These are phyloP conservation scores for Dioctria rufipes DNA, from an alignment of 2,888 invertebrate genomes.

Conservation along the genomic window DNA sequence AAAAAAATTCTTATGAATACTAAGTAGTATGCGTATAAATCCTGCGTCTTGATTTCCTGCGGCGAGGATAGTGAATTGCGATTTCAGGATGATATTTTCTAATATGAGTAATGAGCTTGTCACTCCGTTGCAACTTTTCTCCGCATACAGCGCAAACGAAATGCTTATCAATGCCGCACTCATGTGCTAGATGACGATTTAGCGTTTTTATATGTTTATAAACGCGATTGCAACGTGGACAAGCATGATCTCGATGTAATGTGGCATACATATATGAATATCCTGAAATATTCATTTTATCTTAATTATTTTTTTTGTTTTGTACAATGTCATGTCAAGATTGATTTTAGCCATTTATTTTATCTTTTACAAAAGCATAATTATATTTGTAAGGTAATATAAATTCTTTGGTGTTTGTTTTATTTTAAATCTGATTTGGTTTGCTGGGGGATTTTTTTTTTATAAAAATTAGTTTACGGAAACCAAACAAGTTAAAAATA, in stretches of 20 bases:
- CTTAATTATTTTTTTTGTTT: constrained; percentile 2
- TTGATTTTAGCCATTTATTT: no score
- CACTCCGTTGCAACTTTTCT: constrained; percentile 68
- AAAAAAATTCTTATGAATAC: constrained; percentile 9
- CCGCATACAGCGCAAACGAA: constrained; percentile 67
- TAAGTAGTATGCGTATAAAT: background rate
- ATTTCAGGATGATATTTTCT: constrained; percentile 63
- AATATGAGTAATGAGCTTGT: constrained; percentile 69
- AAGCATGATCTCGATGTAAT: constrained; percentile 47
- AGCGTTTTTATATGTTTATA: constrained; percentile 71
- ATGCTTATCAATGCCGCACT: constrained; percentile 68
- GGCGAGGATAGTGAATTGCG: constrained; percentile 44
- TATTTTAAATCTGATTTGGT: constrained; percentile 2
- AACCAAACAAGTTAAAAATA: background rate
- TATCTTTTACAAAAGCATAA: no score
- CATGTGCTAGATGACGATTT: constrained; percentile 69
- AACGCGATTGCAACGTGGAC: constrained; percentile 66
- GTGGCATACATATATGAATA: constrained; percentile 36
- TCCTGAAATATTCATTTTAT: constrained; percentile 20
- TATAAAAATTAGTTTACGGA: background rate
- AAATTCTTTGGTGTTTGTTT: constrained; percentile 46
- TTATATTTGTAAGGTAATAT: background rate
- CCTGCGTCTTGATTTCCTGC: constrained; percentile 19
- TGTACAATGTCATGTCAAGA: no score
- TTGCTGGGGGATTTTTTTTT: background rate